Evolutionary conservation across 1,140 invertebrate species (phyloP).

Genomic region (Drosophila miranda): DNA sequence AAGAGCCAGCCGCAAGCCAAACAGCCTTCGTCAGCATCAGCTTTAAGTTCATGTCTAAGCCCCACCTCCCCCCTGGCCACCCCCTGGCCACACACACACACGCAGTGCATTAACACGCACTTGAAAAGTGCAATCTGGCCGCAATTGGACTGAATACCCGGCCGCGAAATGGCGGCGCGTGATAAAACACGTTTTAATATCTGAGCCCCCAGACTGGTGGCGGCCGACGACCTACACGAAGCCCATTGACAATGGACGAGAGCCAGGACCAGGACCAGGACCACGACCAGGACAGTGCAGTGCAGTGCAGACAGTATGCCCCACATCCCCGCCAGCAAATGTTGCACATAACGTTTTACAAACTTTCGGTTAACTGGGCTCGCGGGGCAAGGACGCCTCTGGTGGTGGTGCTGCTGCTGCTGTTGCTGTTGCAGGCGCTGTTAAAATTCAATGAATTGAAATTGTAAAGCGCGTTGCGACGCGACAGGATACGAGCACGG

Average conservation of each 20-base stretch:
- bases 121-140: slow-evolving; percentile 79
- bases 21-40: slow-evolving; percentile 25
- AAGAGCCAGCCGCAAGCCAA: not conserved
- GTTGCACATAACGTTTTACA: slow-evolving; percentile 79
- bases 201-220: slow-evolving; percentile 16
- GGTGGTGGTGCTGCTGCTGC: not conserved
- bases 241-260: slow-evolving; percentile 53
- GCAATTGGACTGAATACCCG: slow-evolving; percentile 77
- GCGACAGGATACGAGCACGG: slow-evolving; percentile 48
- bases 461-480: slow-evolving; percentile 72
- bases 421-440: slow-evolving; percentile 57
- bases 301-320: not conserved
- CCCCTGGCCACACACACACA: not conserved
- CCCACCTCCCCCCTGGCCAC: slow-evolving; percentile 4
- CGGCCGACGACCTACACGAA: slow-evolving; percentile 34
- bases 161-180: slow-evolving; percentile 80
- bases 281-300: slow-evolving; percentile 24
- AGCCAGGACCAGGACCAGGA: slow-evolving; percentile 27
- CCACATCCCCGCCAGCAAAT: slow-evolving; percentile 43
- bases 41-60: slow-evolving; percentile 39
- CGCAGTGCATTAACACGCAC: slow-evolving; percentile 76
- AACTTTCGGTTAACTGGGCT: slow-evolving; percentile 59
- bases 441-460: slow-evolving; percentile 82
- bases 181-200: slow-evolving; percentile 82
- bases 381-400: slow-evolving; percentile 24